Evolutionary conservation across 2,113 vertebrate species (phyloP).

Genomic region (Labrus mixtus): DNA sequence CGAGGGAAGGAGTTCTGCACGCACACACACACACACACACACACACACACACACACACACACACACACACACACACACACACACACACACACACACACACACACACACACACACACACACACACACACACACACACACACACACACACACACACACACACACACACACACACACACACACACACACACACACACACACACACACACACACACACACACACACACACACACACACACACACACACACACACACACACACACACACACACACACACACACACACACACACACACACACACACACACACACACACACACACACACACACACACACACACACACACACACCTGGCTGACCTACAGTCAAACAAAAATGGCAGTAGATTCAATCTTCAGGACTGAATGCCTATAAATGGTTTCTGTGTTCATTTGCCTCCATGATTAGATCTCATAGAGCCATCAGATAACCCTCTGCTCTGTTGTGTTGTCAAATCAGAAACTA

Average conservation of each 20-base stretch:
- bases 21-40: slow-evolving; percentile 7
- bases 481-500: neutral
- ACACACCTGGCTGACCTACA: slow-evolving; percentile 35
- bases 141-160: slow-evolving; percentile 10
- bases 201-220: neutral
- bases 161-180: neutral
- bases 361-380: slow-evolving; percentile 5
- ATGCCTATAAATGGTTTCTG: slow-evolving; percentile 3
- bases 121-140: slow-evolving; percentile 2
- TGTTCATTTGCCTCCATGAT: neutral
- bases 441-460: neutral
- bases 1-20: slow-evolving; percentile 44
- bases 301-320: neutral
- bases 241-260: slow-evolving; percentile 3
- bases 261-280: neutral
- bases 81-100: slow-evolving; percentile 17
- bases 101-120: neutral
- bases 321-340: slow-evolving; percentile 7
- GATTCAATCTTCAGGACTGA: slow-evolving; percentile 29
- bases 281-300: slow-evolving; percentile 5
- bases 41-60: neutral
- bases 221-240: slow-evolving; percentile 9
- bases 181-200: slow-evolving; percentile 9
- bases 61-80: slow-evolving; percentile 2
- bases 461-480: neutral